Evolutionary conservation across 2,888 invertebrate species (phyloP).

Genomic region (Eupsilia transversa): DNA sequence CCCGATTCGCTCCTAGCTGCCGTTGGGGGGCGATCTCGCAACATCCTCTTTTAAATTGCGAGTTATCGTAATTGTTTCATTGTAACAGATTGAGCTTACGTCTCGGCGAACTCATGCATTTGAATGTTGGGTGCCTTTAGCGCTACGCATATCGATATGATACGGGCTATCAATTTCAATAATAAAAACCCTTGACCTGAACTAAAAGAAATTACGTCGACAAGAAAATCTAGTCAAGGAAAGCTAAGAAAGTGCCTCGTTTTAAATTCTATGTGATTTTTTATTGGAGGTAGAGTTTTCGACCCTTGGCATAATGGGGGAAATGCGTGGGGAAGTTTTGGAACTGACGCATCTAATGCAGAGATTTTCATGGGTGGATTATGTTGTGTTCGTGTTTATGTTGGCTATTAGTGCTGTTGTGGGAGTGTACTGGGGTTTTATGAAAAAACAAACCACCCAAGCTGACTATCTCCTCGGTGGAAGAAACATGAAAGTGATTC

Average conservation of each 20-base stretch:
- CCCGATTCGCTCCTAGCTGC: conserved; percentile 80
- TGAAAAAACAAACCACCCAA: conserved; percentile 91
- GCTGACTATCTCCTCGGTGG: conserved; percentile 95
- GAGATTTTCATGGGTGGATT: conserved; percentile 93
- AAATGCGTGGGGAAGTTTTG: conserved; percentile 80
- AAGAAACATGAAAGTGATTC: conserved; percentile 95
- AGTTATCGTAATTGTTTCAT: conserved; percentile 90
- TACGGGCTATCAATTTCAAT: conserved; percentile 50
- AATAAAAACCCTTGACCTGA: conserved; percentile 22
- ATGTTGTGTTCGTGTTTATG: conserved; percentile 94
- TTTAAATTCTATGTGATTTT: conserved; percentile 44
- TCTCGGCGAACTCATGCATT: conserved; percentile 76
- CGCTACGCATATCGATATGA: conserved; percentile 62
- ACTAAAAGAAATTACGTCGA: conserved; percentile 15
- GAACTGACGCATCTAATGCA: conserved; percentile 90
- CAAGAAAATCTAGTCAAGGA: neutral
- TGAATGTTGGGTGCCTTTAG: conserved; percentile 77
- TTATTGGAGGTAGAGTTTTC: conserved; percentile 2
- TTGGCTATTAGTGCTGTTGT: conserved; percentile 94
- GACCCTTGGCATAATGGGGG: conserved; percentile 73
- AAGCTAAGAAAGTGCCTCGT: conserved; percentile 22
- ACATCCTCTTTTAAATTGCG: conserved; percentile 90
- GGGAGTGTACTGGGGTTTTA: conserved; percentile 95
- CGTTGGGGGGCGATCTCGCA: conserved; percentile 88
- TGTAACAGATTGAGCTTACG: conserved; percentile 86